A percentile compares a stretch with the other conserved stretches of the same genome.
Conservation (phyloP, 2,888 invertebrate genomes). For the Agrochola macilenta region DNA sequence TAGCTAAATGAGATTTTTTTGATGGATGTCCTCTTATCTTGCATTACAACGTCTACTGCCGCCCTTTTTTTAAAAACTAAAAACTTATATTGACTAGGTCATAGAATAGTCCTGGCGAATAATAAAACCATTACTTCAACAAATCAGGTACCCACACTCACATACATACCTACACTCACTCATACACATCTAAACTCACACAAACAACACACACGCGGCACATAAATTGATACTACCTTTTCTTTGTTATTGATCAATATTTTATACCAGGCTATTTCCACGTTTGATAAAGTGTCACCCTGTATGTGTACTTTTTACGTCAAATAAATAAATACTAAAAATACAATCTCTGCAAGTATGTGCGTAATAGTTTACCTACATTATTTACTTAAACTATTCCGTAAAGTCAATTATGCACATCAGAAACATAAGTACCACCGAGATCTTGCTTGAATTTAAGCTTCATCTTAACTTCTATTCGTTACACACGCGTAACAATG, state of each 20-base stretch:
- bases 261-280: no score
- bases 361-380: not conserved
- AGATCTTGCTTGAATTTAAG: not conserved
- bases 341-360: not conserved
- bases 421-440: not conserved
- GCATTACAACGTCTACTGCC: not conserved
- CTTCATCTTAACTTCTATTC: not conserved
- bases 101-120: not conserved
- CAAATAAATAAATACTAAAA: no score
- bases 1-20: slow-evolving; percentile 31
- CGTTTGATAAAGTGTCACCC: no score
- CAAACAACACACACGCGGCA: no score
- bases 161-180: no score
- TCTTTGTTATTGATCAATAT: no score
- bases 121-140: no score
- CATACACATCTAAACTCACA: no score
- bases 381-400: not conserved
- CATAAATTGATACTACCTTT: no score
- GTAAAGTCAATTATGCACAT: not conserved
- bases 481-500: not conserved
- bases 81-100: no score
- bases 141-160: no score
- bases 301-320: no score
- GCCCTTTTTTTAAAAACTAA: not conserved
- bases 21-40: slow-evolving; percentile 26